phyloP scores from a whole-genome alignment of 2,113 vertebrate species.

The Excalfactoria chinensis region DNA sequence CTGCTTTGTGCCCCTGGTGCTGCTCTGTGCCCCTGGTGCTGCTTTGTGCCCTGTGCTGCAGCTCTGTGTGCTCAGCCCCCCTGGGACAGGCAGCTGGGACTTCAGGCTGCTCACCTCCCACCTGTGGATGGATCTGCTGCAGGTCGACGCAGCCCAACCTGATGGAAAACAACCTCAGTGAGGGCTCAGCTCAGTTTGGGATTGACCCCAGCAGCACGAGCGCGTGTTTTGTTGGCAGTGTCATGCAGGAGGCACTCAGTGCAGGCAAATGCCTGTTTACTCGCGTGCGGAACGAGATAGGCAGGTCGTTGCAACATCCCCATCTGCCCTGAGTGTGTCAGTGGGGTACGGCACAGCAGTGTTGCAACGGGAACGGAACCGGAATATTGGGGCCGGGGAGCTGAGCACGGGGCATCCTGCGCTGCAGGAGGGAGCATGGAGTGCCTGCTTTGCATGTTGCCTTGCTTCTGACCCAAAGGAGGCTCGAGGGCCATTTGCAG shows the following conservation, averaged over 20 bases:
- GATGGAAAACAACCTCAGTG: too few species aligned
- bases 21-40: too few species aligned
- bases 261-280: neutral
- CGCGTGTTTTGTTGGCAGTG: neutral
- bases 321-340: neutral
- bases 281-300: neutral
- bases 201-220: neutral
- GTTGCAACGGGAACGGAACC: neutral
- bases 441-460: too few species aligned
- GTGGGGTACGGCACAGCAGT: neutral
- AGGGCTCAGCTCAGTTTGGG: neutral
- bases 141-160: neutral
- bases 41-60: too few species aligned
- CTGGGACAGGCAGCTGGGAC: too few species aligned
- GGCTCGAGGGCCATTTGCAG: neutral
- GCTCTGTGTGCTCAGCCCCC: too few species aligned
- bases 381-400: neutral
- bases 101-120: too few species aligned
- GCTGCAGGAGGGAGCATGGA: neutral
- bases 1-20: too few species aligned
- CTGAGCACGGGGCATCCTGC: neutral
- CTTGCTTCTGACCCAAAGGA: too few species aligned
- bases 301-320: neutral
- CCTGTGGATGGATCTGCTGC: too few species aligned
- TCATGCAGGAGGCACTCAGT: neutral